phyloP scores from a whole-genome alignment of 2,797 vertebrate species.

The Bovichtus variegatus region DNA sequence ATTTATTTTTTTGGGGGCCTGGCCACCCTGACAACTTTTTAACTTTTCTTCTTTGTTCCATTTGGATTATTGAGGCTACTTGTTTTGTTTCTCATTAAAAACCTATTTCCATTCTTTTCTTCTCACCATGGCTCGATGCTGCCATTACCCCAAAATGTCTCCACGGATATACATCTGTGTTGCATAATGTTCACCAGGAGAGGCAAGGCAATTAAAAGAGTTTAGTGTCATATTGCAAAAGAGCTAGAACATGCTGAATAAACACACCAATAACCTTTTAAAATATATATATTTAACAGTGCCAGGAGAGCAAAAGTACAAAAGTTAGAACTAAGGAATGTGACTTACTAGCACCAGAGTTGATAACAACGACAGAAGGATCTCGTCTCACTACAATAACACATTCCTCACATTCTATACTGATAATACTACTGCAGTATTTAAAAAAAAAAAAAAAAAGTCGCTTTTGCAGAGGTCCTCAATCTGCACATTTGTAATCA shows the following conservation, averaged over 20 bases:
- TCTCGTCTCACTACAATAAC: conserved; percentile 4
- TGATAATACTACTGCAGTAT: not conserved
- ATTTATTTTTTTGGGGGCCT: not conserved
- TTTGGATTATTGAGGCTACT: not conserved
- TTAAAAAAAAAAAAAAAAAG: not conserved
- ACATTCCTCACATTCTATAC: not conserved
- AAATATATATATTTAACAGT: not conserved
- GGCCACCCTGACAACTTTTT: not conserved
- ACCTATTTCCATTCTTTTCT: not conserved
- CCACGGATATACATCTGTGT: not conserved
- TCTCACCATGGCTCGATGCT: not conserved
- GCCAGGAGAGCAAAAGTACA: not conserved
- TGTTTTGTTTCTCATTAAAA: not conserved
- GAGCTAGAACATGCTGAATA: not conserved
- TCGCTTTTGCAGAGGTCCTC: not conserved
- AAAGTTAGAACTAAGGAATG: not conserved
- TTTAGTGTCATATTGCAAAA: not conserved
- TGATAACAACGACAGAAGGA: conserved; percentile 6
- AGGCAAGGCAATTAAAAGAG: not conserved
- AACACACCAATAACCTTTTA: not conserved
- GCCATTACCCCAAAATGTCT: not conserved
- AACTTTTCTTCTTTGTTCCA: not conserved
- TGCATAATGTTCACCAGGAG: not conserved
- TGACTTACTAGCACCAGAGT: not conserved
- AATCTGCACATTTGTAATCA: conserved; percentile 10